These are phyloP conservation scores for Pentalonia nigronervosa DNA, from an alignment of 1,140 invertebrate species.

Conservation along the genomic window DNA sequence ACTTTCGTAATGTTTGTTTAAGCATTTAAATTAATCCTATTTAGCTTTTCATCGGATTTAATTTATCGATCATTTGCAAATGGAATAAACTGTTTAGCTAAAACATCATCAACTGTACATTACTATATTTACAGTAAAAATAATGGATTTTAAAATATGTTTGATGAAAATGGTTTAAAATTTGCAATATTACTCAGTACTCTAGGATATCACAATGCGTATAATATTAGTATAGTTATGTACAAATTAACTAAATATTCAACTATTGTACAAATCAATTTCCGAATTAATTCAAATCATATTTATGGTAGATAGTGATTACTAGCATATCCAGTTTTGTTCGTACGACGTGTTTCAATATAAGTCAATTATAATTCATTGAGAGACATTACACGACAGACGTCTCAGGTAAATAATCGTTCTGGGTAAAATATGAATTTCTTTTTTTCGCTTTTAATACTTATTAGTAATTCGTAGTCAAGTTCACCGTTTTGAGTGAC, in stretches of 20 bases:
- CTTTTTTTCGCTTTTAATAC: not conserved
- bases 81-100: not conserved
- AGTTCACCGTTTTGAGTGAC: not conserved
- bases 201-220: not conserved
- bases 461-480: not conserved
- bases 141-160: not conserved
- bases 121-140: not conserved
- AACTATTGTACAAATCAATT: not conserved
- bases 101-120: not conserved
- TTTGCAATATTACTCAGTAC: not conserved
- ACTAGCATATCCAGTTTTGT: not conserved
- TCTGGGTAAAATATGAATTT: too few relatives aligned
- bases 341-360: not conserved
- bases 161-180: not conserved
- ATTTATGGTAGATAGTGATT: not conserved
- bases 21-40: constrained; percentile 2
- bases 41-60: not conserved
- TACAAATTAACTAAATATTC: not conserved
- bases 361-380: not conserved
- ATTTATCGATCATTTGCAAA: not conserved
- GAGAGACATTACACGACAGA: not conserved
- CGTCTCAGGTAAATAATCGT: too few relatives aligned
- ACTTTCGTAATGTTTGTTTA: not conserved
- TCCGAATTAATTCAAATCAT: not conserved
- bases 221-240: not conserved